phyloP scores from a whole-genome alignment of 1,140 invertebrate genomes.

The Hylaeus anthracinus region DNA sequence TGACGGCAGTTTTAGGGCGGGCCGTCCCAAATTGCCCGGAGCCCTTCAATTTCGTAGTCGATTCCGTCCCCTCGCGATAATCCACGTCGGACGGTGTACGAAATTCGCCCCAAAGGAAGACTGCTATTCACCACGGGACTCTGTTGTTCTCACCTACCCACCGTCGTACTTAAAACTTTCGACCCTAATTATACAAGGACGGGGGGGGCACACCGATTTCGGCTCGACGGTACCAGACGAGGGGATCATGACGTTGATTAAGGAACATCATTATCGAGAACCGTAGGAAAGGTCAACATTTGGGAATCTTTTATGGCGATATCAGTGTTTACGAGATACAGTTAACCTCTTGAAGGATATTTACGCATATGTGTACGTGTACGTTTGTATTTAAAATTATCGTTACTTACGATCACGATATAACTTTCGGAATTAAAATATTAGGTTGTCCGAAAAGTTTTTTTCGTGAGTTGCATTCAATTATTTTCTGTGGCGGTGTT shows the following conservation, averaged over 20 bases:
- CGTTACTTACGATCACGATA: no score
- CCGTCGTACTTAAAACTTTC: conserved; percentile 38
- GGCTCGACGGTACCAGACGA: not conserved
- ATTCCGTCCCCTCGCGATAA: conserved; percentile 57
- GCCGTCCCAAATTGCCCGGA: conserved; percentile 59
- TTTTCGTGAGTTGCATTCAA: no score
- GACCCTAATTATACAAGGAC: conserved; percentile 34
- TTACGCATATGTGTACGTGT: no score
- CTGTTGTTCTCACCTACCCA: conserved; percentile 51
- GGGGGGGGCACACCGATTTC: not conserved
- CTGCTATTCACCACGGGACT: conserved; percentile 33
- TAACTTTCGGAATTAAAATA: no score
- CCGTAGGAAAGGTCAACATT: no score
- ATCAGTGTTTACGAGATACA: no score
- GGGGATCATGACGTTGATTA: not conserved
- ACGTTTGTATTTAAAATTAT: no score
- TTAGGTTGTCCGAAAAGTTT: no score
- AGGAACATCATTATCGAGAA: not conserved
- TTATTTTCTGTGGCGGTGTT: no score
- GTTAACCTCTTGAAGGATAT: no score
- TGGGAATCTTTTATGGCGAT: no score
- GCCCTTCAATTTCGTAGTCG: conserved; percentile 63
- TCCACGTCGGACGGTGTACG: conserved; percentile 41
- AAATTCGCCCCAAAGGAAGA: conserved; percentile 2
- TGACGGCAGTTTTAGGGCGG: conserved; percentile 57